A percentile compares a stretch with the other conserved stretches of the same genome.
phyloP scores from a whole-genome alignment of 37 sponge, comb jelly and placozoan genomes.

The Halisarca cf. caerulea region DNA sequence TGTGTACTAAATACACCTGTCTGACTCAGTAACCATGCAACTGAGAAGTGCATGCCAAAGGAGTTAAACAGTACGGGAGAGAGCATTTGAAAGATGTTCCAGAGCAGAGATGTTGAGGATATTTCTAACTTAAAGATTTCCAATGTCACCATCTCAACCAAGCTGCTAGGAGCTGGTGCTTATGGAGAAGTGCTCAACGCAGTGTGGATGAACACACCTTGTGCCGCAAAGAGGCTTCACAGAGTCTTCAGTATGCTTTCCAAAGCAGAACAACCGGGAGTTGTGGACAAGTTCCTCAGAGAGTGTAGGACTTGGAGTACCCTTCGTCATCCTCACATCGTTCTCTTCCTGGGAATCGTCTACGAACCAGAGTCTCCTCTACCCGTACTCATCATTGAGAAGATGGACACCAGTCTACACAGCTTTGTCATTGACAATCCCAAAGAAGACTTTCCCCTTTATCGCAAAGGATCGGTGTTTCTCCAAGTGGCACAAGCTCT shows the following conservation, averaged over 20 bases:
- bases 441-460: slow-evolving; percentile 7
- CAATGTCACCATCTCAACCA: too few species aligned
- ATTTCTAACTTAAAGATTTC: too few species aligned
- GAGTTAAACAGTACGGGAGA: too few species aligned
- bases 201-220: not conserved
- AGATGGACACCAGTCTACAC: slow-evolving; percentile 11
- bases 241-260: not conserved
- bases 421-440: not conserved
- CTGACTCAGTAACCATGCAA: too few species aligned
- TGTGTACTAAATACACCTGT: too few species aligned
- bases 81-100: too few species aligned
- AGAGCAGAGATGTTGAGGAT: too few species aligned
- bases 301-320: slow-evolving; percentile 1
- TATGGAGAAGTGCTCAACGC: not conserved
- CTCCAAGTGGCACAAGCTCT: slow-evolving; percentile 8
- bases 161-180: not conserved
- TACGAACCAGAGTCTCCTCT: not conserved
- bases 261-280: too few species aligned
- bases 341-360: not conserved
- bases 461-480: not conserved
- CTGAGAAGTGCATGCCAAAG: too few species aligned
- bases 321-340: slow-evolving; percentile 9
- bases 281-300: not conserved
- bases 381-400: slow-evolving; percentile 7
- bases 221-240: slow-evolving; percentile 17